Conservation (phyloP, 2,113 vertebrate species). For the Neotoma lepida region DNA sequence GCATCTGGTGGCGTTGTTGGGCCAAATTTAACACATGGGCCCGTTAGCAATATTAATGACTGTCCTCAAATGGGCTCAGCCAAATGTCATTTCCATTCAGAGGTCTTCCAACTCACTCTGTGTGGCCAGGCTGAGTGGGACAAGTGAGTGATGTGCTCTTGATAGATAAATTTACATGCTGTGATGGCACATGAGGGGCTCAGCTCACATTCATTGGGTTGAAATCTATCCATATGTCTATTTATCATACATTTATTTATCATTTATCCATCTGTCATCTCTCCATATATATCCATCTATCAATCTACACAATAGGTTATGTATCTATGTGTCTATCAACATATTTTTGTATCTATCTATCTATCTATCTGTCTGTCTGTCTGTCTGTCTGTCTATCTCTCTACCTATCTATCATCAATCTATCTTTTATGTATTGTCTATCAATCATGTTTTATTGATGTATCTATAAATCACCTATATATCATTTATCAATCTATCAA, state of each 20-base stretch:
- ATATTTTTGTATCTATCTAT: not conserved
- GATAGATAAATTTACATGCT: not conserved
- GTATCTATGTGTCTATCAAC: not conserved
- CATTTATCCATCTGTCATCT: not conserved
- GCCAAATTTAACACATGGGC: conserved; percentile 74
- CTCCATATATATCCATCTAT: not conserved
- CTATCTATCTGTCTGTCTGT: not conserved
- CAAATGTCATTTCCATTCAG: conserved; percentile 48
- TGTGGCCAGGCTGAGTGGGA: conserved; percentile 1
- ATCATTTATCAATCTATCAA: too few species aligned
- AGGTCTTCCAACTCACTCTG: conserved; percentile 45
- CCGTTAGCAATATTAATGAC: conserved; percentile 73
- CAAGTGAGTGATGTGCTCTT: not conserved
- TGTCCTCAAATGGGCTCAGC: conserved; percentile 24
- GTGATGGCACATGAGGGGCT: not conserved
- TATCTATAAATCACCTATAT: not conserved
- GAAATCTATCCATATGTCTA: not conserved
- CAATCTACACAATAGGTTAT: not conserved
- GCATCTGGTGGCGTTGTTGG: conserved; percentile 64
- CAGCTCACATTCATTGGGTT: not conserved
- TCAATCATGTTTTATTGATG: not conserved
- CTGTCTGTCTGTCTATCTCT: not conserved
- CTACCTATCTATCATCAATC: not conserved
- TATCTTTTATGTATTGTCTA: not conserved
- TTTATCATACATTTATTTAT: not conserved